Base-by-base conservation (phyloP, 2,797 vertebrate genomes). In the Oreortyx pictus region DNA sequence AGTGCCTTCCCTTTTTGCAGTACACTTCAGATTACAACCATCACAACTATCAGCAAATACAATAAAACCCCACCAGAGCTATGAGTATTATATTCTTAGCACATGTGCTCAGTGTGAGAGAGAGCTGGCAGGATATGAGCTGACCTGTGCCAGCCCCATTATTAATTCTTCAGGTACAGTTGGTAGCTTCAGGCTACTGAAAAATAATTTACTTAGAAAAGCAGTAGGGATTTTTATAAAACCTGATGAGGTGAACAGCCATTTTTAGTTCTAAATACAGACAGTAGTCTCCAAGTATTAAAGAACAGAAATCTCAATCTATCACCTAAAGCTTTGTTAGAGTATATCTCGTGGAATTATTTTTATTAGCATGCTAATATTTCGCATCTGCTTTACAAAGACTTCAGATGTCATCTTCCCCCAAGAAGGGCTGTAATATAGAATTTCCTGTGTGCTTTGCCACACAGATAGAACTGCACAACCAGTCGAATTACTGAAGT, bases 121-220 rank as follows among this genome's bases (percentile, higher is more conserved):
- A 88, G 37, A 91, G 66, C 20, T 90, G 67, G 46, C 82, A 94
- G 74, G 46, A 74, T 56, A 70, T 11, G 29, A 18, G 11, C 47
- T 95, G 91, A 90, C 88, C 57, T 86, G 35, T 80, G 80, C 37
- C 86, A 96, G 75, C 22, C 50, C 10, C 20, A 27, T 95, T 96
- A 95, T 91, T 95, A 96, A 94, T 96, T 97, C 82, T 91, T 94
- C 79, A 92, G 46, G 54, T 92, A 75, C 52, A 65, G 33, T 85
- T 96, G 94, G 85, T 60, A 91, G 88, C 94, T 96, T 54, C 66
- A 68, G 89, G 91, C 73, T 91, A 80, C 47, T 90, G 62, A 96
- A 92, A 95, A 96, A 93, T 92, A 95, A 95, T 95, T 96, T 85
- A 81, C 66, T 94, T 83, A 76, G 86, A 83, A 93, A 96, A 96